Evolutionary conservation across 2,888 invertebrate genomes (phyloP).

Genomic region (Hypsopygia costalis): DNA sequence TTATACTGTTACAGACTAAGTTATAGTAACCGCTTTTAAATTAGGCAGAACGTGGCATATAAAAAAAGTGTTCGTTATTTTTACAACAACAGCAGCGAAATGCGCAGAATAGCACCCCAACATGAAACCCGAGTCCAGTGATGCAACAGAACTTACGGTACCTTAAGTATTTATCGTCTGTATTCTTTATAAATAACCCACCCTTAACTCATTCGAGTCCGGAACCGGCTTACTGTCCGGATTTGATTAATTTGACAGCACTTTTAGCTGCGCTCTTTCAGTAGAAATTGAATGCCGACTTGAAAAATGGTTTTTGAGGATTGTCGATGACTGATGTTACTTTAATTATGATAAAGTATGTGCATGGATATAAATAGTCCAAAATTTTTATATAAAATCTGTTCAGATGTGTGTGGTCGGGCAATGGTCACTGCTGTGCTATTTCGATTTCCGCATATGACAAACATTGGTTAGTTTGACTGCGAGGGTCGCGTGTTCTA

Average conservation of each 20-base stretch:
- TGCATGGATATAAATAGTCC: too few species aligned
- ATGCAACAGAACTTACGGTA: slow-evolving; percentile 61
- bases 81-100: too few species aligned
- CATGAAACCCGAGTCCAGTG: slow-evolving; percentile 35
- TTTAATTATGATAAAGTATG: background rate
- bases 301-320: slow-evolving; percentile 2
- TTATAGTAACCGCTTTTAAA: too few species aligned
- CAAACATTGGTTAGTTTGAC: too few species aligned
- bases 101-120: slow-evolving; percentile 6
- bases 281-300: slow-evolving; percentile 1
- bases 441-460: too few species aligned
- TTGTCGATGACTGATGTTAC: background rate
- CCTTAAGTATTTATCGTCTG: slow-evolving; percentile 54
- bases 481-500: too few species aligned
- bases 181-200: slow-evolving; percentile 48
- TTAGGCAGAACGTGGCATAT: too few species aligned
- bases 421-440: too few species aligned
- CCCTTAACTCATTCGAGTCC: slow-evolving; percentile 36
- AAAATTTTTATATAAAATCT: too few species aligned
- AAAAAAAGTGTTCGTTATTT: too few species aligned
- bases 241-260: slow-evolving; percentile 19
- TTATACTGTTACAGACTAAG: too few species aligned
- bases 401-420: too few species aligned
- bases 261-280: slow-evolving; percentile 3
- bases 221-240: slow-evolving; percentile 29